Evolutionary conservation across 2,888 invertebrate genomes (phyloP).

Genomic region (Celastrina argiolus): DNA sequence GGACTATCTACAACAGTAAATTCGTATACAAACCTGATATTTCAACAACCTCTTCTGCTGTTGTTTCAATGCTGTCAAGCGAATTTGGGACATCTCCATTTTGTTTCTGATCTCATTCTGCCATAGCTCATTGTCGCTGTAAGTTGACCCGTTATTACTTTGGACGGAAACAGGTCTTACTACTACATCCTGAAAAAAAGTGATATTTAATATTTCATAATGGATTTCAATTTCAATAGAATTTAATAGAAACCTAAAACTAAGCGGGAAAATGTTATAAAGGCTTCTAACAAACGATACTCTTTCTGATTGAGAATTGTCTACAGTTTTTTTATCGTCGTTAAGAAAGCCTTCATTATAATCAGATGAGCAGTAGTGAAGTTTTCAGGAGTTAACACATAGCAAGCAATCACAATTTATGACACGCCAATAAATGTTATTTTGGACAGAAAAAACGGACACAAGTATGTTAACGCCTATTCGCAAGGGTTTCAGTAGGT

Average conservation of each 20-base stretch:
- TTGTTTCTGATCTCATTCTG: constrained; percentile 79
- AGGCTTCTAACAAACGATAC: not conserved
- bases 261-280: constrained; percentile 14
- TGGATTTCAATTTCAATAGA: not conserved
- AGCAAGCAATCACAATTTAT: constrained; percentile 15
- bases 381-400: constrained; percentile 12
- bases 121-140: constrained; percentile 74
- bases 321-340: not conserved
- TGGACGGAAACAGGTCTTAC: constrained; percentile 70
- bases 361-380: constrained; percentile 18
- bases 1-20: not conserved
- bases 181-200: constrained; percentile 58
- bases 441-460: not conserved
- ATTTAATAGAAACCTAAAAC: not conserved
- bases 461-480: constrained; percentile 15
- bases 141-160: constrained; percentile 69
- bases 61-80: constrained; percentile 77
- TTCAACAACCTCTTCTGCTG: constrained; percentile 75
- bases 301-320: not conserved
- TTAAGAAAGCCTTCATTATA: not conserved
- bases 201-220: not conserved
- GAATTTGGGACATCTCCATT: constrained; percentile 80
- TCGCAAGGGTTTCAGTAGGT: constrained; percentile 6
- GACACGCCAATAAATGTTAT: constrained; percentile 13
- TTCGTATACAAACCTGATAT: constrained; percentile 56